Percentiles rank a stretch among this genome's conserved stretches.
phyloP scores from a whole-genome alignment of 2,113 vertebrate genomes.

The Zosterops japonicus region DNA sequence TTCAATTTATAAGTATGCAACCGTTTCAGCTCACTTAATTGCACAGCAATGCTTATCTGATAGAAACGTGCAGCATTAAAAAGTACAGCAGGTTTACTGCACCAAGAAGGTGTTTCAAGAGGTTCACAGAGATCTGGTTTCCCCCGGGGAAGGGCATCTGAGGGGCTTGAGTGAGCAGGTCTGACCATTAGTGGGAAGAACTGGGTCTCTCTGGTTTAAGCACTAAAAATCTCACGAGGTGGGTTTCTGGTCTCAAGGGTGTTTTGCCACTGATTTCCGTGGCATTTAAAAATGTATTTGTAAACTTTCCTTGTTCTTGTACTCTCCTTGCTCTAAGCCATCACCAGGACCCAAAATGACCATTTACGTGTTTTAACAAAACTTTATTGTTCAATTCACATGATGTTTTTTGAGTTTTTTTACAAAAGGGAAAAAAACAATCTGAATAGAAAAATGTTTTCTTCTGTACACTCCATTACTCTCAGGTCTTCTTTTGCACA shows the following conservation, averaged over 20 bases:
- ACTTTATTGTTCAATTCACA: neutral
- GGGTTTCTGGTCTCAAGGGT: neutral
- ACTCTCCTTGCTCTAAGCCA: neutral
- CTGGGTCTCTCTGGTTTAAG: constrained; percentile 42
- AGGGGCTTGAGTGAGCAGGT: neutral
- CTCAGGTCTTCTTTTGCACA: neutral
- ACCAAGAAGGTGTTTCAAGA: neutral
- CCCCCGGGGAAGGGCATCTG: constrained; percentile 36
- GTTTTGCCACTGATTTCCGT: neutral
- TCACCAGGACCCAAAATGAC: neutral
- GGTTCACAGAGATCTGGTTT: neutral
- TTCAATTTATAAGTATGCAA: constrained; percentile 22
- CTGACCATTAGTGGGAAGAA: constrained; percentile 18
- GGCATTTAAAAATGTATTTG: neutral
- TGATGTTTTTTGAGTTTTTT: neutral
- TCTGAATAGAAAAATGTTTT: neutral
- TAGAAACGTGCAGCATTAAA: neutral
- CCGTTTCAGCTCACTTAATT: constrained; percentile 39
- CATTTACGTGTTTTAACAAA: neutral
- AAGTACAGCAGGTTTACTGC: constrained; percentile 23
- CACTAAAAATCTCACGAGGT: neutral
- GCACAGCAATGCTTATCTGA: constrained; percentile 55
- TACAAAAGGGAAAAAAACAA: neutral
- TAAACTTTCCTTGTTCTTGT: neutral
- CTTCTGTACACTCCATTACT: neutral